Evolutionary conservation across 2,888 invertebrate genomes (phyloP), one percentile per base, ranked within the genome.

Genomic region (Epinotia nisella): DNA sequence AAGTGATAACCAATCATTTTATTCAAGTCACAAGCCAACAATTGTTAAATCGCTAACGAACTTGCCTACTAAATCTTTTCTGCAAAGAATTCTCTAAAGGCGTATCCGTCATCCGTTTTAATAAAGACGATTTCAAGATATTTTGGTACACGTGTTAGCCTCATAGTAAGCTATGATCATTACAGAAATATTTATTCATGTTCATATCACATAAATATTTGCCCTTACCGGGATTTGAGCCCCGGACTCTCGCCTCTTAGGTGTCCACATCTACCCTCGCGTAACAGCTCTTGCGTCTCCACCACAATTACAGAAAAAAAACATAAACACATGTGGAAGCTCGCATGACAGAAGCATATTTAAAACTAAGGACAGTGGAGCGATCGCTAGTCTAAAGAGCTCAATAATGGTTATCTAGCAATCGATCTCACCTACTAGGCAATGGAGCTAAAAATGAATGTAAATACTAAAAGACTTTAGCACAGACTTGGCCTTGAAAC

Each of bases 271-370:
- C n/a, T n/a, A n/a, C n/a, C n/a, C n/a, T n/a, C n/a, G n/a, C n/a
- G n/a, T n/a, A n/a, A n/a, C n/a, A n/a, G n/a, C n/a, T n/a, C n/a
- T n/a, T n/a, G n/a, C n/a, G n/a, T n/a, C n/a, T n/a, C n/a, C n/a
- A n/a, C n/a, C n/a, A n/a, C n/a, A n/a, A n/a, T n/a, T n/a, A n/a
- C n/a, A n/a, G n/a, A n/a, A n/a, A n/a, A n/a, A n/a, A n/a, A n/a
- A n/a, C n/a, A n/a, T n/a, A 41, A 3, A 41, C 41, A 41, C 3
- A 0, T 45, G 13, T 13, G 13, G 11, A 49, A 49, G 10, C 51
- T 64, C 10, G 51, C 64, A 53, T 53, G 64, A 35, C 24, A 64
- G 19, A 29, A 9, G 35, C 29, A n/a, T 51, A 53, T 64, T 53
- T 53, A 17, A 53, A 53, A 64, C 17, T 19, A 53, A 51, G 51